Evolutionary conservation across 1,140 invertebrate genomes (phyloP), one percentile per base, ranked within the genome.

Genomic region (Eueides isabella): DNA sequence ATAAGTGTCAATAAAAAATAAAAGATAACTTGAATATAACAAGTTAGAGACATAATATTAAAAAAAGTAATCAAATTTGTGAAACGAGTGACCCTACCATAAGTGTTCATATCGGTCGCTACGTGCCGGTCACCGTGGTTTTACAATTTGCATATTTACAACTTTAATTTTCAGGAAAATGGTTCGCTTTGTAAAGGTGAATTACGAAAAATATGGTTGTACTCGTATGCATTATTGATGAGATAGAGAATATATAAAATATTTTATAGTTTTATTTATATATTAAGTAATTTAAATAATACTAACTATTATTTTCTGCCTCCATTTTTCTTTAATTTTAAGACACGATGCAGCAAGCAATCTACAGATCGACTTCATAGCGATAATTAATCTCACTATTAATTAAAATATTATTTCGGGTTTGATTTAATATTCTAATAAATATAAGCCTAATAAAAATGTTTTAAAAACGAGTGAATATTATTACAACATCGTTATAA

Each of bases 101-200:
- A 55, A 55, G 19, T 55, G 19, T 12, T 3, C 48, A 9, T 55
- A 23, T 23, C 48, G 48, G 23, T 19, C 48, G 48, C 9, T 23
- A 55, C 48, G 48, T 55, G 48, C 11, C 23, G 48, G 41, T 55
- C 19, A 9, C 48, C 2, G 19, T 55, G 48, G 48, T 55, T 23
- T 26, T 23, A 23, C 48, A 55, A 55, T 55, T 55, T 55, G 48
- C 48, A 55, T 55, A 55, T 55, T 55, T 26, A 55, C 48, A 55
- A 55, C 48, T 55, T 55, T 55, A 55, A 55, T 55, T 55, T 55
- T 55, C 48, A 5, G 48, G 19, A 26, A 55, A 55, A 26, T 55
- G n/a, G 3, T 55, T 55, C 23, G 19, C 48, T 55, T 12, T 55
- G 48, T 26, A 26, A 55, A 55, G 11, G 48, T 55, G 48, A 55